phyloP scores from a whole-genome alignment of 2,888 invertebrate genomes.

The Theristus sp. region DNA sequence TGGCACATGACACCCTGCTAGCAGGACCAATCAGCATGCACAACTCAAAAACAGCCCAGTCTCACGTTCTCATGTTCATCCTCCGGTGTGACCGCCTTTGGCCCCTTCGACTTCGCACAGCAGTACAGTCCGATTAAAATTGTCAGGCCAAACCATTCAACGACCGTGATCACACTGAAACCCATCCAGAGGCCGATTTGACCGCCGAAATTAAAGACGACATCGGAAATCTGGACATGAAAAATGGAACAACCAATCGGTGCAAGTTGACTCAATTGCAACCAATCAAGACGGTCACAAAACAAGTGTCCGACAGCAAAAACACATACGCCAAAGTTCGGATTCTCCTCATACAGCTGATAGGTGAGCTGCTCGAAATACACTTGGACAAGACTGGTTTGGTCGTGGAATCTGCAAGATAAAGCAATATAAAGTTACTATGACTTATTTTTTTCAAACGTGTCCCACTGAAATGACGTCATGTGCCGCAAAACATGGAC shows the following conservation, averaged over 20 bases:
- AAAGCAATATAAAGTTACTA: too few relatives aligned
- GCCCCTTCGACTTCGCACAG: not conserved
- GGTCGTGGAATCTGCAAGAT: slow-evolving; percentile 12
- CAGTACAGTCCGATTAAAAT: slow-evolving; percentile 1
- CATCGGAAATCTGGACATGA: slow-evolving; percentile 23
- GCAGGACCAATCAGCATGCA: too few relatives aligned
- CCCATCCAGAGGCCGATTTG: slow-evolving; percentile 32
- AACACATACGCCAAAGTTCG: slow-evolving; percentile 12
- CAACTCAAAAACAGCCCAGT: not conserved
- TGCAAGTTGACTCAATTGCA: too few relatives aligned
- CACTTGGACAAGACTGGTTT: slow-evolving; percentile 26
- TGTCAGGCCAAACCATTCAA: slow-evolving; percentile 20
- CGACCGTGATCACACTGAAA: slow-evolving; percentile 29
- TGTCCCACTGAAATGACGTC: too few relatives aligned
- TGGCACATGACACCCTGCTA: too few relatives aligned
- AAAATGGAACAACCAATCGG: too few relatives aligned
- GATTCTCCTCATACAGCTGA: slow-evolving; percentile 15
- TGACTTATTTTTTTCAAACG: too few relatives aligned
- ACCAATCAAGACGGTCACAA: too few relatives aligned
- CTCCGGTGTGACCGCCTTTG: not conserved
- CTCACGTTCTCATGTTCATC: not conserved
- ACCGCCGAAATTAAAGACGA: slow-evolving; percentile 31
- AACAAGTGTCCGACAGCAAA: not conserved
- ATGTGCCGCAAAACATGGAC: too few relatives aligned
- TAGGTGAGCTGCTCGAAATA: slow-evolving; percentile 26